phyloP scores from a whole-genome alignment of 2,797 vertebrate species.

The Darevskia mixta region DNA sequence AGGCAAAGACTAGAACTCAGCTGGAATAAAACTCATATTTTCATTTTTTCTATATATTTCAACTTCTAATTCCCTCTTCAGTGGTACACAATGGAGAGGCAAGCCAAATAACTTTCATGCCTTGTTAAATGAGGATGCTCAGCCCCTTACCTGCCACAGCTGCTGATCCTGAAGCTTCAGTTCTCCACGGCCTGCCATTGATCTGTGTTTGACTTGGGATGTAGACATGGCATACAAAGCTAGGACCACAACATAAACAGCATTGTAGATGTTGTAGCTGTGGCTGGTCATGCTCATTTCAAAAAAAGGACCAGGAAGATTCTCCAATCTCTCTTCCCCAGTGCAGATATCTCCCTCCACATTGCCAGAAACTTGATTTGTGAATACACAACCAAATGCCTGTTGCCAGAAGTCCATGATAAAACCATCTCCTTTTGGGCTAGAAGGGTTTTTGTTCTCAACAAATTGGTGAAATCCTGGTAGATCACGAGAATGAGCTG shows the following conservation, averaged over 20 bases:
- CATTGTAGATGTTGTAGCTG: neutral
- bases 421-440: neutral
- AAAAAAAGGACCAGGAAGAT: neutral
- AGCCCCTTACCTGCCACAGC: neutral
- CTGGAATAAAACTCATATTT: too few relatives aligned
- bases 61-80: too few relatives aligned
- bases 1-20: too few relatives aligned
- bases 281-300: conserved; percentile 5
- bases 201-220: too few relatives aligned
- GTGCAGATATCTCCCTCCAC: neutral
- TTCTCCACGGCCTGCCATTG: neutral
- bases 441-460: neutral
- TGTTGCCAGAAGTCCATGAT: neutral
- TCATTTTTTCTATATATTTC: too few relatives aligned
- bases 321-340: neutral
- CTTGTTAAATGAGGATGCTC: neutral
- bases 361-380: neutral
- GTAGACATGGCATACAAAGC: neutral
- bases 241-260: neutral
- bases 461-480: neutral
- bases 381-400: neutral
- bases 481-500: neutral
- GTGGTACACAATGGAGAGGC: too few relatives aligned
- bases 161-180: neutral
- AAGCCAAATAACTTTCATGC: too few relatives aligned